Evolutionary conservation across 2,888 invertebrate genomes (phyloP), one percentile per base, ranked within the genome.

Genomic region (Cephus runcator): DNA sequence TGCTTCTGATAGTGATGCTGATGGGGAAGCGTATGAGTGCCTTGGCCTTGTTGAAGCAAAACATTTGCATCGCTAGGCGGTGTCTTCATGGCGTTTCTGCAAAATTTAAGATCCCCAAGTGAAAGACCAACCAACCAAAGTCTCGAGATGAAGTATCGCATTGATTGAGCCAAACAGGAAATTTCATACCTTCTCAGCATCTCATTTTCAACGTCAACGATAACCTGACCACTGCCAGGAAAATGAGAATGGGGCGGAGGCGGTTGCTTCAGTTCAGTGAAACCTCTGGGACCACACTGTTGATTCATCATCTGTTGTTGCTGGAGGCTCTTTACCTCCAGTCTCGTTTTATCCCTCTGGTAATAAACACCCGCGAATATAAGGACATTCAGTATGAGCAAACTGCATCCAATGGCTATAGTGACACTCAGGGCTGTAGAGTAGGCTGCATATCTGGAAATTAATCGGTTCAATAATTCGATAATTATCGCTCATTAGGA

Each of bases 331-430:
- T 96, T 96, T 73, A 96, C 96, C 91, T 97, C 96, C 87, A 96
- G 93, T 83, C 95, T 93, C 75, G 96, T 95, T 92, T 96, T 96
- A 89, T 97, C 97, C 77, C 97, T 93, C 89, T 98, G 98, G 89
- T 98, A 98, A 91, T 98, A 98, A 0, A 98, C 97, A 4, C 97
- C 98, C 77, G 98, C 98, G 89, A 98, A 98, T 88, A 98, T 97
- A 36, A 98, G 93, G 73, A 98, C 97, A 90, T 98, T 98, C 4
- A 98, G 93, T 87, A 98, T 97, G 34, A 98, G 93, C 79, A 98
- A 92, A 6, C 97, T 97, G 89, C 98, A 98, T 69, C 98, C 98
- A 83, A 98, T 98, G 75, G 98, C 98, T 85, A 98, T 97, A 31
- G 98, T 98, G 0, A 98, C 97, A 91, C 97, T 97, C 23, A 98